Evolutionary conservation across 2,888 invertebrate species (phyloP).

Genomic region (Spialia ferax): DNA sequence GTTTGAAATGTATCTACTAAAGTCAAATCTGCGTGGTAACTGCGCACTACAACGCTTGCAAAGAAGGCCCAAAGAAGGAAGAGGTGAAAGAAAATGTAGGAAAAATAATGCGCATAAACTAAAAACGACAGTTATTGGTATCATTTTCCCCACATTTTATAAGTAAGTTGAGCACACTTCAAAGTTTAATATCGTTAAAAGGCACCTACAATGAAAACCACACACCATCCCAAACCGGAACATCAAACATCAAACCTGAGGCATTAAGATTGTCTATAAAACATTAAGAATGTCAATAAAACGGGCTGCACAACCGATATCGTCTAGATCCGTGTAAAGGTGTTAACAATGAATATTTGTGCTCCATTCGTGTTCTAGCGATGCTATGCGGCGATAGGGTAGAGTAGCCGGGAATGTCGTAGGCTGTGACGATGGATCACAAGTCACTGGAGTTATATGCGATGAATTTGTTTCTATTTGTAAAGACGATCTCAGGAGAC

Average conservation of each 20-base stretch:
- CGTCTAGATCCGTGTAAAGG: constrained; percentile 69
- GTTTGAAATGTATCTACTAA: too few relatives aligned
- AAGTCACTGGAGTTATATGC: constrained; percentile 36
- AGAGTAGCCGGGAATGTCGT: constrained; percentile 52
- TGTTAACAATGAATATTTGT: constrained; percentile 69
- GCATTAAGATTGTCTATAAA: constrained; percentile 12
- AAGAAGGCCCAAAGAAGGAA: too few relatives aligned
- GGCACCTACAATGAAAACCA: not conserved
- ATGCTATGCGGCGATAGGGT: constrained; percentile 44
- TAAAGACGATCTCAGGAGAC: not conserved
- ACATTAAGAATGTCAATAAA: constrained; percentile 17
- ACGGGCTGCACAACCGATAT: constrained; percentile 48
- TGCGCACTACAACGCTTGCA: too few relatives aligned
- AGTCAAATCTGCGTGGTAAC: too few relatives aligned
- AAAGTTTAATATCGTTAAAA: too few relatives aligned
- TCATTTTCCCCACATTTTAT: too few relatives aligned
- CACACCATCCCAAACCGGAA: not conserved
- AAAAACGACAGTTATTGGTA: too few relatives aligned
- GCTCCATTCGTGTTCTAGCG: constrained; percentile 46
- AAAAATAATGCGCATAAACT: too few relatives aligned
- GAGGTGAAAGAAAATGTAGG: too few relatives aligned
- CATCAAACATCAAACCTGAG: not conserved
- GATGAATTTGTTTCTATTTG: constrained; percentile 47
- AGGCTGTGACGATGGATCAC: constrained; percentile 46
- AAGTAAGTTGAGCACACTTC: too few relatives aligned